These are phyloP conservation scores for Remorina albescens DNA, from an alignment of 2,797 vertebrate species.

Conservation along the genomic window DNA sequence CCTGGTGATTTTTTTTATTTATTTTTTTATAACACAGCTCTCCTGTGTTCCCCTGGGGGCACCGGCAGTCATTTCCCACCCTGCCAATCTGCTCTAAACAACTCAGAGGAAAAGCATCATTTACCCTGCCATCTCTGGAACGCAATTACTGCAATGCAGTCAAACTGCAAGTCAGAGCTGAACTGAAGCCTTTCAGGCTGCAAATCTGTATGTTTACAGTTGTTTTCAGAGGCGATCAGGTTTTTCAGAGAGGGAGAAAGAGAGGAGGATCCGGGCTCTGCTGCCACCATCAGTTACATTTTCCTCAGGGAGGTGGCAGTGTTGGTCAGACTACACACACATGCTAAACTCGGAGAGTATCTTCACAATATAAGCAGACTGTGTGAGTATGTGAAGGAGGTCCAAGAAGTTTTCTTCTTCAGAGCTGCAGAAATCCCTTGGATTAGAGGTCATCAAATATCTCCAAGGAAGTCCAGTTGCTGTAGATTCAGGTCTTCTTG, in stretches of 20 bases:
- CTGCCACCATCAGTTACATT: conserved; percentile 57
- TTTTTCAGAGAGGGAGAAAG: background rate
- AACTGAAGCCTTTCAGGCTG: background rate
- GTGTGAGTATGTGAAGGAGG: conserved; percentile 26
- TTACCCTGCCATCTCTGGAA: conserved; percentile 73
- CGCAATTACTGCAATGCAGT: conserved; percentile 63
- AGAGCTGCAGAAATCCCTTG: no score
- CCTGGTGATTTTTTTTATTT: conserved; percentile 43
- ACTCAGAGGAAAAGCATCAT: conserved; percentile 83
- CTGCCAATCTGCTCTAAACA: conserved; percentile 69
- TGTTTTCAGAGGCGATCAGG: background rate
- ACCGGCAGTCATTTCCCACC: conserved; percentile 70
- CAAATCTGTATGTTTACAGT: background rate
- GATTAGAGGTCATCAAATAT: no score
- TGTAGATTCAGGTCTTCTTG: background rate
- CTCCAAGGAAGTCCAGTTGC: background rate
- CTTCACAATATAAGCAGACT: conserved; percentile 9
- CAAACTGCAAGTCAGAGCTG: conserved; percentile 12
- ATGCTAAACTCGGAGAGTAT: conserved; percentile 4
- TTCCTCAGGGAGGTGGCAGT: conserved; percentile 82
- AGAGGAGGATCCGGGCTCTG: background rate
- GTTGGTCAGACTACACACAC: conserved; percentile 74
- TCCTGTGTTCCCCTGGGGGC: conserved; percentile 50
- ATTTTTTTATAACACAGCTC: conserved; percentile 25
- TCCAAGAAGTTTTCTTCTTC: background rate